phyloP scores from a whole-genome alignment of 2,113 vertebrate genomes.

The Sisor rabdophorus region DNA sequence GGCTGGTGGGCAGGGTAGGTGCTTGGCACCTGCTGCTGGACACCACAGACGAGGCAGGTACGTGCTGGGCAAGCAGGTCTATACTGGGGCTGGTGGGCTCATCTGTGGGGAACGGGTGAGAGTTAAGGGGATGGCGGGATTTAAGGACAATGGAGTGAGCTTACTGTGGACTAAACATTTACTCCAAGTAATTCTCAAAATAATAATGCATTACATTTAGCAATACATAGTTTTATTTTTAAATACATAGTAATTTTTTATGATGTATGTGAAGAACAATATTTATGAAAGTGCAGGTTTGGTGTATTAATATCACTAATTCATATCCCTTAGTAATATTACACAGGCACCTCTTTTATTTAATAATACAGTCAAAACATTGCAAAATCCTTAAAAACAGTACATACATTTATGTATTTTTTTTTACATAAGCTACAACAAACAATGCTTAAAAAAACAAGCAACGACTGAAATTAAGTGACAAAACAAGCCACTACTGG shows the following conservation, averaged over 20 bases:
- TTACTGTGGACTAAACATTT: conserved; percentile 8
- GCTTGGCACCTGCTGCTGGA: conserved; percentile 80
- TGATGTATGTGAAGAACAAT: neutral
- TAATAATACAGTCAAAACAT: neutral
- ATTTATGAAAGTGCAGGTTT: neutral
- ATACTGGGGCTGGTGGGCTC: conserved; percentile 83
- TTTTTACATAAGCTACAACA: neutral
- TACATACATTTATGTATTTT: neutral
- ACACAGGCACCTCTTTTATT: neutral
- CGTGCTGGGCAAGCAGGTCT: conserved; percentile 79
- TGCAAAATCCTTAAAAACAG: neutral
- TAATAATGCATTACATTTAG: neutral
- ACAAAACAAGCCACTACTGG: neutral
- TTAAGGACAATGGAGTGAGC: neutral
- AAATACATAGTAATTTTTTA: neutral
- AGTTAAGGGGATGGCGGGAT: conserved; percentile 41
- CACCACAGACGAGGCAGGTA: conserved; percentile 85
- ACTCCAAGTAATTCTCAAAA: neutral
- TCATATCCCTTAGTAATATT: neutral
- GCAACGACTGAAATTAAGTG: neutral
- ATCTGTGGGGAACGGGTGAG: conserved; percentile 64
- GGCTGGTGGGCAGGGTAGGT: conserved; percentile 70
- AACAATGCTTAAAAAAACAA: neutral
- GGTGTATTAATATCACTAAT: neutral
- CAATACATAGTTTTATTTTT: neutral